Evolutionary conservation across 2,113 vertebrate genomes (phyloP).

Genomic region (Caretta caretta): DNA sequence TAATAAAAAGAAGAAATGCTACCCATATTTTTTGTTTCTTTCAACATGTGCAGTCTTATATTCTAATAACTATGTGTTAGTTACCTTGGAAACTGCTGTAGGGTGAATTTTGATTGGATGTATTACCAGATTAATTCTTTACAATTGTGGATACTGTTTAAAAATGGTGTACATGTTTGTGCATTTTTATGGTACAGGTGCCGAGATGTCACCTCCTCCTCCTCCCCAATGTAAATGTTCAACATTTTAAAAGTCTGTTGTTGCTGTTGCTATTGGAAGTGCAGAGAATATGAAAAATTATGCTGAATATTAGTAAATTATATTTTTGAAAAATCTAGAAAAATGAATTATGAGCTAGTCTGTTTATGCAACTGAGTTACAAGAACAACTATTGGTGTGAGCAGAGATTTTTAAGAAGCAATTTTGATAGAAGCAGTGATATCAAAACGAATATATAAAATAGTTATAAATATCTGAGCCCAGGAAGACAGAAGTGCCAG

Average conservation of each 20-base stretch:
- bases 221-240: neutral
- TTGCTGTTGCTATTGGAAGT: neutral
- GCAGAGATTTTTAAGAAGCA: neutral
- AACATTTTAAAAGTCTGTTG: neutral
- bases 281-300: neutral
- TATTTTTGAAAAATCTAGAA: neutral
- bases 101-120: neutral
- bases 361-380: neutral
- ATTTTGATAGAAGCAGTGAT: neutral
- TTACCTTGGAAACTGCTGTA: neutral
- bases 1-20: neutral
- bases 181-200: neutral
- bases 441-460: neutral
- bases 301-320: neutral
- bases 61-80: neutral
- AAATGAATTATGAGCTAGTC: neutral
- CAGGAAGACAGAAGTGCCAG: too few species aligned
- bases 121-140: neutral
- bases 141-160: neutral
- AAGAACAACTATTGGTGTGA: neutral
- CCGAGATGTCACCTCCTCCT: neutral
- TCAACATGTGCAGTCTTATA: neutral
- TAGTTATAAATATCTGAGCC: neutral
- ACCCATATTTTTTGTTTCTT: neutral
- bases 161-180: neutral